These are phyloP conservation scores for Didymodactylos carnosus DNA, from an alignment of 2,888 invertebrate genomes.

Conservation along the genomic window DNA sequence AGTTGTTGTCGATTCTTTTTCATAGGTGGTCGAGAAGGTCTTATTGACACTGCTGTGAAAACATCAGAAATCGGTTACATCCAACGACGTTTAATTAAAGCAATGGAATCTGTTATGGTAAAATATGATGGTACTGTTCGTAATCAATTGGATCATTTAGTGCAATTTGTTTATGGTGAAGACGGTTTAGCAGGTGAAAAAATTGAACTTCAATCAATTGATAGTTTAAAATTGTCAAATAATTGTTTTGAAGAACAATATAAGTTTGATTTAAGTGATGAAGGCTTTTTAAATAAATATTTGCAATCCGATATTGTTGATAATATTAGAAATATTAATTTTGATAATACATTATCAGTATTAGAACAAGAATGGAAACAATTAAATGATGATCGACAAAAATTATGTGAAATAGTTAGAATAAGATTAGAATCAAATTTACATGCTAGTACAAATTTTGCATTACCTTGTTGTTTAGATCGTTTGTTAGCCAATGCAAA, in stretches of 20 bases:
- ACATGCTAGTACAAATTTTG: too few relatives aligned
- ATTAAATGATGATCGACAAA: conserved; percentile 62
- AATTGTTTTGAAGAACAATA: conserved; percentile 85
- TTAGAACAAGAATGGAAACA: conserved; percentile 91
- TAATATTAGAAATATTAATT: conserved; percentile 75
- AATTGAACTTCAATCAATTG: conserved; percentile 82
- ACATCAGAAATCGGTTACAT: conserved; percentile 97
- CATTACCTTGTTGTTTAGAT: conserved; percentile 86
- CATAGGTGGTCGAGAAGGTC: conserved; percentile 98
- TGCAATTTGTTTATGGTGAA: conserved; percentile 73
- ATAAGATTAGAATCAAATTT: conserved; percentile 66
- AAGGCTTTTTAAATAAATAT: conserved; percentile 63
- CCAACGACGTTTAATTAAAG: conserved; percentile 93
- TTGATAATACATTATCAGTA: conserved; percentile 60
- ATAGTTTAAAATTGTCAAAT: conserved; percentile 80
- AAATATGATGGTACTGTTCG: conserved; percentile 88
- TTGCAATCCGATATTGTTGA: conserved; percentile 47
- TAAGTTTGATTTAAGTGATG: conserved; percentile 83
- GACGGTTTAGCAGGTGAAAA: conserved; percentile 88
- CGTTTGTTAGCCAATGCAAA: conserved; percentile 99
- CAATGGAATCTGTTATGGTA: conserved; percentile 85
- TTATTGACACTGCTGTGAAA: conserved; percentile 99
- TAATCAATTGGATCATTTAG: conserved; percentile 43
- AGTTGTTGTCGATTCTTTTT: too few relatives aligned
- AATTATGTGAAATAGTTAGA: conserved; percentile 67